Base-by-base conservation (phyloP, 2,888 invertebrate species). In the Druceiella hillmani region DNA sequence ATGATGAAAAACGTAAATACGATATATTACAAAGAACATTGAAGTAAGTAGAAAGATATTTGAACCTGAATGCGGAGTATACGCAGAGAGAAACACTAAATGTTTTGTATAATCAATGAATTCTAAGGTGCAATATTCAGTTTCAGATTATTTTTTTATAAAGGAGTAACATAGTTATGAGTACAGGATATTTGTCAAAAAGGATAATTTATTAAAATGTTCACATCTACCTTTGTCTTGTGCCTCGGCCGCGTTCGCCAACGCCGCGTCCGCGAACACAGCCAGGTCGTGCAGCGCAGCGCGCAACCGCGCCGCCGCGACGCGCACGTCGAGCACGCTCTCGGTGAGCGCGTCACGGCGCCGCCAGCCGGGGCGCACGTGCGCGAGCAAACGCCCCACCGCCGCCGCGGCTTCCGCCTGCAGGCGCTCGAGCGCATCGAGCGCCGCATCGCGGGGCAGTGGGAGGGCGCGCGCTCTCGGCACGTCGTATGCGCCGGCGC, bases 221-320 rank as follows among this genome's bases (percentile, higher is more conserved):
- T n/a, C n/a, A n/a, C n/a, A n/a, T n/a, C n/a, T 54, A 73, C 80
- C 83, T 68, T 87, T 87, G 60, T 89, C 89, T 50, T 84, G 81
- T 33, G 87, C 86, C 57, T 81, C 79, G 26, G 82, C 79, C 4
- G 91, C 89, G 61, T 92, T 92, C 22, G 89, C 91, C 41, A 92
- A 66, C 15, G 90, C 83, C 20, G 92, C 90, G 61, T 89, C 88
- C 0, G 87, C 83, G 59, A 94, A 94, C 50, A 91, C 87, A 0
- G 89, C 80, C 41, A 93, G 78, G 67, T 93, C 91, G 58, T 88
- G 86, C 17, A 93, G 64, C 2, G 88, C 83, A 3, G 87, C 84
- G 47, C 85, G 76, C 30, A 94, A 69, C 34, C 87, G 73, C 4
- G 82, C 77, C 28, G 86, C 86, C 4, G 88, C 83, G 48, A 88